Percentiles rank a stretch among this genome's conserved stretches.
Conservation (phyloP, 2,888 invertebrate species). For the Platycheirus rosarum region DNA sequence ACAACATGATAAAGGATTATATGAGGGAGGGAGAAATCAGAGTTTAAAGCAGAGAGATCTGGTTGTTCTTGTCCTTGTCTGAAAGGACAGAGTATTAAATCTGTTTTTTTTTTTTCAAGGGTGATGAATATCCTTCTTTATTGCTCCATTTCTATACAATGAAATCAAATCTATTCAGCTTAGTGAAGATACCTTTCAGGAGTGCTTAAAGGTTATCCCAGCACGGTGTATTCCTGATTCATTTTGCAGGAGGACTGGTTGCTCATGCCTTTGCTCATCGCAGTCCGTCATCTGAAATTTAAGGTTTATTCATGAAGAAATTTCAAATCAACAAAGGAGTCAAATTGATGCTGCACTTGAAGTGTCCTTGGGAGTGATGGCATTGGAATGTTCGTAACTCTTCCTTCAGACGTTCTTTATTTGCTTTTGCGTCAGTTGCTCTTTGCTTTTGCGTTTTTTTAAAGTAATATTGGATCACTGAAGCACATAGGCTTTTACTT, state of each 20-base stretch:
- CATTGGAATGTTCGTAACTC: slow-evolving; percentile 24
- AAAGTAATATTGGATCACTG: slow-evolving; percentile 22
- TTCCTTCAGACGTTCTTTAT: slow-evolving; percentile 3
- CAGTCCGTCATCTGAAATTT: slow-evolving; percentile 35
- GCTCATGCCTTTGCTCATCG: slow-evolving; percentile 10
- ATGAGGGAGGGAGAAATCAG: slow-evolving; percentile 34
- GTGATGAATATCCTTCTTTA: slow-evolving; percentile 10
- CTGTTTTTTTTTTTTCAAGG: slow-evolving; percentile 4
- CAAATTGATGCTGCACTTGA: slow-evolving; percentile 38
- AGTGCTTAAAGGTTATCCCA: slow-evolving; percentile 26
- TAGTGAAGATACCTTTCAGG: slow-evolving; percentile 15
- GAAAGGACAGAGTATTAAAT: neutral
- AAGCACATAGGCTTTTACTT: slow-evolving; percentile 35
- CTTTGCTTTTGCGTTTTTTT: slow-evolving; percentile 16
- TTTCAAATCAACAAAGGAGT: slow-evolving; percentile 49
- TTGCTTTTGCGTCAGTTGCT: neutral
- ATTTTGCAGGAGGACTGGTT: slow-evolving; percentile 5
- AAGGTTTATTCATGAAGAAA: slow-evolving; percentile 62
- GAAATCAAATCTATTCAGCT: slow-evolving; percentile 53
- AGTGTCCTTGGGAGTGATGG: slow-evolving; percentile 44
- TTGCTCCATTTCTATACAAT: slow-evolving; percentile 42
- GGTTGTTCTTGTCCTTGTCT: slow-evolving; percentile 11
- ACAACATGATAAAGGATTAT: slow-evolving; percentile 24
- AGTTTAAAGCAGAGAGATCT: neutral
- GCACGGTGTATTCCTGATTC: slow-evolving; percentile 19